Evolutionary conservation across 2,888 invertebrate genomes (phyloP).

Genomic region (Oscheius sp.): DNA sequence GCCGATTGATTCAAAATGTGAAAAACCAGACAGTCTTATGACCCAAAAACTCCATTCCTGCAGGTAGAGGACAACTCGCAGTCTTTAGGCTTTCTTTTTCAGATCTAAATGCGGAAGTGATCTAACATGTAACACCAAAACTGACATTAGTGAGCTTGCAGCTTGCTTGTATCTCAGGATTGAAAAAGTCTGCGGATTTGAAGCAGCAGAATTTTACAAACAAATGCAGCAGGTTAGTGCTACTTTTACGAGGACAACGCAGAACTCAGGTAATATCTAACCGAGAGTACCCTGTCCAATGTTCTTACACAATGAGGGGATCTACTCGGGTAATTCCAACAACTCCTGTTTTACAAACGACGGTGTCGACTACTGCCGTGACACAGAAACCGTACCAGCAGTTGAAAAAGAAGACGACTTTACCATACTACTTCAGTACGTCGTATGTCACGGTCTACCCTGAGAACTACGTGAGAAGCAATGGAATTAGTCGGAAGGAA

Average conservation of each 20-base stretch:
- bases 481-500: conserved; percentile 6
- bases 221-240: conserved; percentile 54
- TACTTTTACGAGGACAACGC: too few species aligned
- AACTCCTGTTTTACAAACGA: background rate
- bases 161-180: conserved; percentile 49
- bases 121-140: conserved; percentile 41
- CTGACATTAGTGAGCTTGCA: conserved; percentile 45
- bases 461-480: conserved; percentile 5
- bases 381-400: background rate
- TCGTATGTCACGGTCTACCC: conserved; percentile 32
- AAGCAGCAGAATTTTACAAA: conserved; percentile 54
- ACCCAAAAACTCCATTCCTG: conserved; percentile 46
- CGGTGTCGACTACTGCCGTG: background rate
- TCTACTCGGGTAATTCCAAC: conserved; percentile 2
- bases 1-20: conserved; percentile 40
- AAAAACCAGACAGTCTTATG: conserved; percentile 37
- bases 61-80: conserved; percentile 37
- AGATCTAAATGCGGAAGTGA: conserved; percentile 29
- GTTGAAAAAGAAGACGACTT: conserved; percentile 8
- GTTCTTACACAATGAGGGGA: conserved; percentile 43
- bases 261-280: conserved; percentile 48
- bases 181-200: conserved; percentile 48
- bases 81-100: background rate
- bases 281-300: conserved; percentile 57
- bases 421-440: conserved; percentile 15